Evolutionary conservation across 2,797 vertebrate genomes (phyloP).

Genomic region (Tapirus indicus): DNA sequence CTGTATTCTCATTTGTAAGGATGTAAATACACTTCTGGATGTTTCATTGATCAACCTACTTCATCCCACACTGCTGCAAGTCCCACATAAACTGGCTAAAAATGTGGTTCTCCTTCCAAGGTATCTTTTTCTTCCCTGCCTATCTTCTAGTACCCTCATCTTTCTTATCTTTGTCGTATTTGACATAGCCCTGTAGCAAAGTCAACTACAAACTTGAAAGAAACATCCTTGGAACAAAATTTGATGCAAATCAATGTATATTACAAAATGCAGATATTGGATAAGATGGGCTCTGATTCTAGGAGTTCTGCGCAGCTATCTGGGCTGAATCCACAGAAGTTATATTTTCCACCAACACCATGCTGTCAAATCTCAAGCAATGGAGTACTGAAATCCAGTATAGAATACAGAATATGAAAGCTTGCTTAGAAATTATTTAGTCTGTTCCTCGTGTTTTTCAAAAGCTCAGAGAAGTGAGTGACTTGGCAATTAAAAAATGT

Average conservation of each 20-base stretch:
- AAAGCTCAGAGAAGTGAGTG: background rate
- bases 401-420: background rate
- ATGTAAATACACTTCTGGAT: background rate
- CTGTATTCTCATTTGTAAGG: background rate
- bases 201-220: conserved; percentile 1
- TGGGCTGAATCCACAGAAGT: background rate
- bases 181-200: background rate
- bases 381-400: background rate
- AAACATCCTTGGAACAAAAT: background rate
- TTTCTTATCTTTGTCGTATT: background rate
- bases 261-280: background rate
- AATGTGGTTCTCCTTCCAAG: background rate
- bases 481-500: background rate
- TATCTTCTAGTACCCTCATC: background rate
- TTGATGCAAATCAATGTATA: background rate
- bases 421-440: background rate
- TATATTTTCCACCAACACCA: background rate
- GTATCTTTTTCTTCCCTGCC: background rate
- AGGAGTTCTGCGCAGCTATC: background rate
- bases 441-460: background rate
- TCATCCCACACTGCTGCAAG: background rate
- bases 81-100: background rate
- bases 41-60: background rate
- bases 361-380: background rate
- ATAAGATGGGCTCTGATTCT: background rate